Evolutionary conservation across 2,113 vertebrate species (phyloP).

Genomic region (Oryzias woworae): DNA sequence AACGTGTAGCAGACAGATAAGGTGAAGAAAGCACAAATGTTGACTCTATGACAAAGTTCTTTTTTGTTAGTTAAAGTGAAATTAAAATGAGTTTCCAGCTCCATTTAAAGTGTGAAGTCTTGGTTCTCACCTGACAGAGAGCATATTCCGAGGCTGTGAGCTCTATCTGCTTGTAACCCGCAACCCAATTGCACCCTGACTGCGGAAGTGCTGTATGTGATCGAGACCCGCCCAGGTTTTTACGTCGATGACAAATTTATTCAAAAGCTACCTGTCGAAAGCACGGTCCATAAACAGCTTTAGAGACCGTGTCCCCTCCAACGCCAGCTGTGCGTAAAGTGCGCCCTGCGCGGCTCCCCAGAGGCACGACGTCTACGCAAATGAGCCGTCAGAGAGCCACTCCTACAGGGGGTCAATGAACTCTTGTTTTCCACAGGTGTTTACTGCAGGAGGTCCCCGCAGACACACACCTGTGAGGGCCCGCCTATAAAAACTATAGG

Average conservation of each 20-base stretch:
- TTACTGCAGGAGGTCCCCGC: constrained; percentile 35
- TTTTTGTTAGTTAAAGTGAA: no score
- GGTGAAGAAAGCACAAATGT: no score
- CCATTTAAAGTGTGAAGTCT: not conserved
- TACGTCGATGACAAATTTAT: no score
- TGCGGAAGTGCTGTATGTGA: constrained; percentile 57
- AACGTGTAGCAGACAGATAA: no score
- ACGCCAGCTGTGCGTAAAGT: not conserved
- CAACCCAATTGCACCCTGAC: constrained; percentile 15
- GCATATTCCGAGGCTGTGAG: constrained; percentile 20
- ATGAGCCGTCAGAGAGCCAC: constrained; percentile 31
- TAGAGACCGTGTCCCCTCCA: not conserved
- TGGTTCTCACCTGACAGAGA: constrained; percentile 45
- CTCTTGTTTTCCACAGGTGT: constrained; percentile 52
- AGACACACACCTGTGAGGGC: constrained; percentile 4
- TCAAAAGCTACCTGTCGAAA: not conserved
- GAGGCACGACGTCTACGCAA: constrained; percentile 21
- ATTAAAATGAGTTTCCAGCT: no score
- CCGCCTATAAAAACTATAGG: not conserved
- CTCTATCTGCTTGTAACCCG: constrained; percentile 3
- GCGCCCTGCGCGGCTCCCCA: not conserved
- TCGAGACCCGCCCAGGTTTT: not conserved
- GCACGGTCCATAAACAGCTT: no score
- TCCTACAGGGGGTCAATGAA: constrained; percentile 67
- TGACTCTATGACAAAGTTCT: no score